A percentile compares a stretch with the other conserved stretches of the same genome.
Conservation (phyloP, 2,113 vertebrate species). For the Apodemus speciosus region DNA sequence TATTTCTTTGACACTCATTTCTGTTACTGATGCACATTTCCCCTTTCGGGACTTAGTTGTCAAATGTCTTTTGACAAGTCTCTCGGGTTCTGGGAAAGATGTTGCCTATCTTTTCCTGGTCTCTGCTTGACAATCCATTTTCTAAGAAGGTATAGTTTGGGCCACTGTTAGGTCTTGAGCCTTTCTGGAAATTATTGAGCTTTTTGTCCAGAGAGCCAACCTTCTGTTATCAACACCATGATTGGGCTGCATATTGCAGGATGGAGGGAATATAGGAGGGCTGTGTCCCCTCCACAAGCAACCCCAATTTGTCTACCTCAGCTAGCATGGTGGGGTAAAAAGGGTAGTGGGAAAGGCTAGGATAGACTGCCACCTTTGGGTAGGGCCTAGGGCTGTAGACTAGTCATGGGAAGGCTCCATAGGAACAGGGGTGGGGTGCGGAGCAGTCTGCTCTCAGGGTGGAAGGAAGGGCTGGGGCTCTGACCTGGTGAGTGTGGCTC, state of each 20-base stretch:
- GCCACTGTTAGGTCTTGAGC: neutral
- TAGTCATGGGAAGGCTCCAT: neutral
- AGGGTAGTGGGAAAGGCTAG: neutral
- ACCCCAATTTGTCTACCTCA: neutral
- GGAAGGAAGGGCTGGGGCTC: constrained; percentile 49
- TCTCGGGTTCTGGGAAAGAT: neutral
- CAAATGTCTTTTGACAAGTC: neutral
- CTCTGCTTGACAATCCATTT: neutral
- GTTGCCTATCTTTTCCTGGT: neutral
- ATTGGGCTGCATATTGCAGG: neutral
- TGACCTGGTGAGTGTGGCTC: constrained; percentile 80
- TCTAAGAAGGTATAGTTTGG: neutral
- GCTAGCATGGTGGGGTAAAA: neutral
- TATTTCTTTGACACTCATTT: neutral
- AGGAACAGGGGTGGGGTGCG: neutral
- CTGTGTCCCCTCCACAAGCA: neutral
- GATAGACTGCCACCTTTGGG: neutral
- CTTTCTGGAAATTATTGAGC: neutral
- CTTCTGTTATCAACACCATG: neutral
- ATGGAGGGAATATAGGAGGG: neutral
- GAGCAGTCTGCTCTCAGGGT: neutral
- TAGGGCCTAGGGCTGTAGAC: neutral
- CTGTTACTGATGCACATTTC: neutral
- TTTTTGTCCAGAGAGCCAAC: neutral
- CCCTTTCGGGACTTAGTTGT: neutral